These are phyloP conservation scores for Salarias fasciatus DNA, from an alignment of 2,797 vertebrate genomes.

Conservation along the genomic window DNA sequence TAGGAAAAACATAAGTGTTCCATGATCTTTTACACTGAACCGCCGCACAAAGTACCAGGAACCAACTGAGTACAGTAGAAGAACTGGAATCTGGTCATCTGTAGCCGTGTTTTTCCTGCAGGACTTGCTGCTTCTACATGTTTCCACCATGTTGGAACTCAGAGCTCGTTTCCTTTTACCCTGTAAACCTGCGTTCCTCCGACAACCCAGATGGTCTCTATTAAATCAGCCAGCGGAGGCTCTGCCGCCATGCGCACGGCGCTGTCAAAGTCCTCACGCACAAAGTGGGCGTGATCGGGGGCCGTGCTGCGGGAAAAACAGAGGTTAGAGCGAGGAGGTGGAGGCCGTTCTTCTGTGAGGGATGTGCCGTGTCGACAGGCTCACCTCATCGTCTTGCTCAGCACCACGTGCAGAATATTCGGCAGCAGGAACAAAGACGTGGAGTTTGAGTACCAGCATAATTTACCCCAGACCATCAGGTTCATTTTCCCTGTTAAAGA, in stretches of 20 bases:
- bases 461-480: conserved; percentile 81
- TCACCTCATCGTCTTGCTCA: conserved; percentile 79
- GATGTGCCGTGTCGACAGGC: not conserved
- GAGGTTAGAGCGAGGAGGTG: not conserved
- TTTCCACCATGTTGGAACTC: too few species aligned
- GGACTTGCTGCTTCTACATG: too few species aligned
- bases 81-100: too few species aligned
- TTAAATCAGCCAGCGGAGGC: conserved; percentile 66
- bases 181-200: conserved; percentile 81
- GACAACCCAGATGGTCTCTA: conserved; percentile 86
- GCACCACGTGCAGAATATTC: conserved; percentile 77
- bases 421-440: conserved; percentile 67
- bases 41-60: too few species aligned
- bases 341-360: not conserved
- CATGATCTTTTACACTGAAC: too few species aligned
- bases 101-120: too few species aligned
- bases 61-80: too few species aligned
- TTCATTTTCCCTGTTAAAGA: conserved; percentile 80
- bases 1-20: too few species aligned
- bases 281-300: conserved; percentile 78
- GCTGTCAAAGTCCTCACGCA: conserved; percentile 76
- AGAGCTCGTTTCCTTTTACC: conserved; percentile 54
- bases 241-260: conserved; percentile 62
- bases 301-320: conserved; percentile 61
- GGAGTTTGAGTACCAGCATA: conserved; percentile 72